Evolutionary conservation across 2,888 invertebrate genomes (phyloP), one percentile per base, ranked within the genome.

Genomic region (Synanthedon andrenaeformis): DNA sequence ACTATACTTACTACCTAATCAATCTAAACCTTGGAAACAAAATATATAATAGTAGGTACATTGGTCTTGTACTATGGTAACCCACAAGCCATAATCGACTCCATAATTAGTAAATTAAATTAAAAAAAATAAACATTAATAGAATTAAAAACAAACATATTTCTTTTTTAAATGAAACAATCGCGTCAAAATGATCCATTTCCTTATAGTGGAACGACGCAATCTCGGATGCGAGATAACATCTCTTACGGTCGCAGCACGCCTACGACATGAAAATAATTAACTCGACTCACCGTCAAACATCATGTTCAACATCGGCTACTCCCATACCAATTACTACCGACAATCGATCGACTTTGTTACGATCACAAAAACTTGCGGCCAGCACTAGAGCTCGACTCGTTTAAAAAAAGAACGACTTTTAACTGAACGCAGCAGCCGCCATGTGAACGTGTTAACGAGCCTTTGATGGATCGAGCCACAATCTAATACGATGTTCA

Each of bases 241-340:
- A 83, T 84, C 84, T 74, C 63, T 58, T 54, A 58, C 69, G 64
- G 65, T 63, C 71, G 65, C 67, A 70, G 72, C 71, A 76, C 81
- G 82, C 80, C 82, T 80, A 81, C 82, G 76, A 83, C 81, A 82
- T 71, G 79, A 82, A 86, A 85, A 86, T 86, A 86, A 86, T 86
- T 86, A 85, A 81, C 82, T 76, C 74, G 66, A 70, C 72, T 70
- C 78, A 73, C 74, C 82, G 75, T 77, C 78, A 75, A 83, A 85
- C 83, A 83, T 74, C 74, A 76, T 84, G 86, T 86, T 76, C 76
- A 77, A 85, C 84, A 84, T 75, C 79, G 71, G 78, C 83, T 84
- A 83, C 85, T 84, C 83, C 81, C 81, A 79, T 78, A 83, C 79
- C 83, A 81, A 83, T 86, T 85, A 83, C 85, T 82, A 82, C 83